Evolutionary conservation across 2,113 vertebrate species (phyloP), one percentile per base, ranked within the genome.

Genomic region (Micronisus gabar): DNA sequence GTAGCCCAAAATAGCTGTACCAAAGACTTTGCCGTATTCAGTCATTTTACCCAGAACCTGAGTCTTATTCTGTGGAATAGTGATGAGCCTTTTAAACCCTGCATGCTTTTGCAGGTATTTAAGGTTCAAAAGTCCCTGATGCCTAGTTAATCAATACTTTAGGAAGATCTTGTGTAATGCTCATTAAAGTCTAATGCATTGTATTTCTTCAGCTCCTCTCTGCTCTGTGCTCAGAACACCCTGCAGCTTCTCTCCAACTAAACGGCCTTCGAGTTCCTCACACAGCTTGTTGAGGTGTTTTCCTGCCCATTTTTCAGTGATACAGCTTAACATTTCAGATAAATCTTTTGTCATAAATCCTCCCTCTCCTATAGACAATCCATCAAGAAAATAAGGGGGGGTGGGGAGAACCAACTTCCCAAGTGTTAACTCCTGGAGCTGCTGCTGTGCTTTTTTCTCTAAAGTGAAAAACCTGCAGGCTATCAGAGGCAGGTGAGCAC

Each of bases 121-220:
- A 91, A 87, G 76, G 90, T 95, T 92, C 95, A 95, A 56, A 97
- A 96, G 61, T 96, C 93, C 90, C 92, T 26, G n/a, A 73, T 95
- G 95, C 56, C 88, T 95, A 76, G 92, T 92, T 97, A 97, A 96
- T 96, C 95, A 97, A 97, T 97, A 97, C 92, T 95, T 95, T 73
- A 92, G 95, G 97, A 95, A 94, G 87, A 82, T 91, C 91, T 73
- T 63, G 84, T 73, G 71, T 86, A 93, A 96, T 38, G 62, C 90
- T 95, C 90, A 96, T 97, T 97, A 96, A 96, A 95, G 66, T 91
- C 90, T 92, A 95, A 94, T 56, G 71, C 86, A 86, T 75, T 93
- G 83, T 81, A 94, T 96, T 95, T 92, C 90, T 88, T 89, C 62
- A 76, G 84, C 62, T 93, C 29, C 62, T 91, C 86, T 84, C 53